Evolutionary conservation across 2,797 vertebrate species (phyloP).

Genomic region (Aldrovandia affinis): DNA sequence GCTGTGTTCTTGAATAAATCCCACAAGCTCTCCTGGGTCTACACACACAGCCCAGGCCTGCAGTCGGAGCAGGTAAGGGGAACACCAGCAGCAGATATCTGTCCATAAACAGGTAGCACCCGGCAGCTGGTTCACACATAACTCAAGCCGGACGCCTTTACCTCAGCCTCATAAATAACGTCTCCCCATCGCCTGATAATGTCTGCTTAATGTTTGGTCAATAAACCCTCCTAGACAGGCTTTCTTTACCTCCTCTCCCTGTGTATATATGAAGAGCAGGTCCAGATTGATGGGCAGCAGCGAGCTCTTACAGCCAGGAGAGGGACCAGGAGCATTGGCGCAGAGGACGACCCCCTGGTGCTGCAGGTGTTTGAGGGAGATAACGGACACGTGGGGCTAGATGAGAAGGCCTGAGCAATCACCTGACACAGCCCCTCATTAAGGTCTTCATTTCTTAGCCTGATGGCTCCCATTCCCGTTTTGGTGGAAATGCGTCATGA

Average conservation of each 20-base stretch:
- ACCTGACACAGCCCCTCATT: neutral
- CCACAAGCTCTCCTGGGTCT: neutral
- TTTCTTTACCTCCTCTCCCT: conserved; percentile 9
- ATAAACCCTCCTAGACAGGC: conserved; percentile 33
- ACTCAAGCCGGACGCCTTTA: conserved; percentile 20
- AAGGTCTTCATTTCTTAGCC: neutral
- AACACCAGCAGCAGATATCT: neutral
- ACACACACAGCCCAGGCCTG: neutral
- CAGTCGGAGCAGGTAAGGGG: neutral
- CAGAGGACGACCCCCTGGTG: neutral
- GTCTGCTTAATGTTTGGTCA: conserved; percentile 42
- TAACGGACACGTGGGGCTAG: neutral
- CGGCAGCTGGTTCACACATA: conserved; percentile 27
- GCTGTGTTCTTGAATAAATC: neutral
- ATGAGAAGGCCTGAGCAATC: neutral
- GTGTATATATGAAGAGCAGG: conserved; percentile 16
- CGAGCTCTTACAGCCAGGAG: neutral
- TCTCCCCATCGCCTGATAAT: conserved; percentile 30
- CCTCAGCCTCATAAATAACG: conserved; percentile 37
- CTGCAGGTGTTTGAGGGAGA: conserved; percentile 78
- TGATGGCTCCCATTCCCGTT: neutral
- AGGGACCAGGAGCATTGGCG: neutral
- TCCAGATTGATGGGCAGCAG: conserved; percentile 21
- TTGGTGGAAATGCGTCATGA: neutral
- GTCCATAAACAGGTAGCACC: conserved; percentile 13